Percentiles rank a stretch among this genome's conserved stretches.
Evolutionary conservation across 2,113 vertebrate species (phyloP).

Genomic region (Equus przewalskii): DNA sequence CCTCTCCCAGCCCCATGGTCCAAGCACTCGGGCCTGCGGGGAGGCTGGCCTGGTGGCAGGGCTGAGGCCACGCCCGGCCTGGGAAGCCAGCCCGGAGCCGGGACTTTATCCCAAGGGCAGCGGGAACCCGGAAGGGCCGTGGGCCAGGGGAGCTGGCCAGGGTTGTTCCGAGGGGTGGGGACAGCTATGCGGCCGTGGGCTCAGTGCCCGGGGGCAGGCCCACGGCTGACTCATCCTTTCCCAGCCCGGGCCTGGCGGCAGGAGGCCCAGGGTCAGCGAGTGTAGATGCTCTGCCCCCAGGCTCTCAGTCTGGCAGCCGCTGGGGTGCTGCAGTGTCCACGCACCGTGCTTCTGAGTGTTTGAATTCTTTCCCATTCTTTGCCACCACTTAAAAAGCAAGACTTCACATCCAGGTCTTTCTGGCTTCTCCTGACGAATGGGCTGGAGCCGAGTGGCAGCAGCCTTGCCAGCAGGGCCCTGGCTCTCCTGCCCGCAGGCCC

Average conservation of each 20-base stretch:
- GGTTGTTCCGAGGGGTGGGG: background rate
- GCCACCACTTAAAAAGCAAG: background rate
- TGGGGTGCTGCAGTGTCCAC: rapidly evolving
- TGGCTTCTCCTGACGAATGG: background rate
- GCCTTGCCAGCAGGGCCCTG: rapidly evolving
- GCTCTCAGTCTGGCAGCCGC: background rate
- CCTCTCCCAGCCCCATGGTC: background rate
- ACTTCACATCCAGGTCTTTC: background rate
- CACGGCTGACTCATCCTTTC: background rate
- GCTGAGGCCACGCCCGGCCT: background rate
- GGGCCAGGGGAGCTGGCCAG: background rate
- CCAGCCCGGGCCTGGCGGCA: background rate
- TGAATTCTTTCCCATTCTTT: constrained; percentile 15
- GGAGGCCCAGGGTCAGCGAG: rapidly evolving
- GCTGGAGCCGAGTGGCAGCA: background rate
- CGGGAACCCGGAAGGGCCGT: background rate
- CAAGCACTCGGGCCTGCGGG: background rate
- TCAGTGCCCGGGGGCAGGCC: background rate
- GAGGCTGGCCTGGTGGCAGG: background rate
- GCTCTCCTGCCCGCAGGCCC: background rate
- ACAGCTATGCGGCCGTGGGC: background rate
- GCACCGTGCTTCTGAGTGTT: background rate
- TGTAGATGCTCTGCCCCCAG: background rate
- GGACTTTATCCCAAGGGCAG: background rate
- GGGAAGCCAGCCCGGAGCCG: rapidly evolving